Evolutionary conservation across 2,888 invertebrate species (phyloP).

Genomic region (Agriotes lineatus): DNA sequence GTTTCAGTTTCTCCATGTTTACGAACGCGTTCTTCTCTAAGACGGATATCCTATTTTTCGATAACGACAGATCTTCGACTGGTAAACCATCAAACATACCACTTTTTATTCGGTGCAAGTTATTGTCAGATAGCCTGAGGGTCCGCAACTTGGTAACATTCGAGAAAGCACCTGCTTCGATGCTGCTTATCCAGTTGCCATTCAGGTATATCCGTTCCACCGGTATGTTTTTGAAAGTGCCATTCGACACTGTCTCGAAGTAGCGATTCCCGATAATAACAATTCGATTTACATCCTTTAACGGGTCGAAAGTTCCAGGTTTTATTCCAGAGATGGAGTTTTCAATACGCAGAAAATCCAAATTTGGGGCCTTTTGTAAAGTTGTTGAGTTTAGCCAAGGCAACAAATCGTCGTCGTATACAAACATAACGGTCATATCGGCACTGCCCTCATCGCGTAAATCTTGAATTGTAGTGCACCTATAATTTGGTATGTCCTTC

Average conservation of each 20-base stretch:
- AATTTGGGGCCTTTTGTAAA: neutral
- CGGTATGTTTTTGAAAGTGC: neutral
- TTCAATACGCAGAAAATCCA: neutral
- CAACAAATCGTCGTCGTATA: neutral
- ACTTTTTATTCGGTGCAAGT: neutral
- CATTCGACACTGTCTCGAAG: neutral
- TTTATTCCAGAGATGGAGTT: neutral
- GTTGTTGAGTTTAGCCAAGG: neutral
- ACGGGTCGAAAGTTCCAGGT: neutral
- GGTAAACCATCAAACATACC: slow-evolving; percentile 20
- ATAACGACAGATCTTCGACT: slow-evolving; percentile 7
- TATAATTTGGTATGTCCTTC: neutral
- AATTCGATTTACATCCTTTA: neutral
- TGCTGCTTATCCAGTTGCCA: neutral
- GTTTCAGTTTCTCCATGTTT: slow-evolving; percentile 21
- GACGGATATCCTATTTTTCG: slow-evolving; percentile 11
- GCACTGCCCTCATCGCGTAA: slow-evolving; percentile 13
- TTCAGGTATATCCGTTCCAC: slow-evolving; percentile 14
- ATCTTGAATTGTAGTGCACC: slow-evolving; percentile 20
- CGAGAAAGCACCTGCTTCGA: slow-evolving; percentile 17
- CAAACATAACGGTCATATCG: neutral
- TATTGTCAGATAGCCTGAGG: neutral
- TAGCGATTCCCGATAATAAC: neutral
- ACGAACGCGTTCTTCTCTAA: slow-evolving; percentile 20
- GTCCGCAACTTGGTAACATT: neutral